Evolutionary conservation across 2,113 vertebrate genomes (phyloP), one percentile per base, ranked within the genome.

Genomic region (Chionomys nivalis): DNA sequence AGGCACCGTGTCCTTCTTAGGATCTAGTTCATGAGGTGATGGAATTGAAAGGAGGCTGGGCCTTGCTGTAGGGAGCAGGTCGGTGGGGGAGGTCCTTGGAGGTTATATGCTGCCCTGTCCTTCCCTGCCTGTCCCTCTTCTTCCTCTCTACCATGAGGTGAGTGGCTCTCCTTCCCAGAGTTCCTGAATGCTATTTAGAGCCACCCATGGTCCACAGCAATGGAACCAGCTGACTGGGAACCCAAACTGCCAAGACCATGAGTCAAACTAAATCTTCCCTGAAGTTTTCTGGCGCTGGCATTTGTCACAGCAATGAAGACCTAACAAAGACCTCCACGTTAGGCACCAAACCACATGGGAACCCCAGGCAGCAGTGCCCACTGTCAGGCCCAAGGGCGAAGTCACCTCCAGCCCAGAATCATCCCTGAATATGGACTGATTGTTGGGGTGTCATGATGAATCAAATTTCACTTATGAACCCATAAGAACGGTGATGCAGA

Each of bases 371-470:
- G 26, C 3, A 49, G n/a, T n/a, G 8, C 77, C 63, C 10, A 55
- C 23, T 0, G 11, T 0, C 26, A 13, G 66, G 19, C 16, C 76
- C 26, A 2, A 0, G 31, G 24, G 26, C 4, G 2, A 77, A 65
- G 76, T 75, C 4, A 1, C 44, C 86, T 61, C 31, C 68, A 26
- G n/a, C n/a, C 75, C 44, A 9, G 52, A 49, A 42, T 61, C 55
- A 16, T 10, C 49, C 63, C 39, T 52, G 13, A 36, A 21, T 12
- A 33, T 39, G 26, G 47, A 26, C 10, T 17, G 19, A 44, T 21
- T 13, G 8, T 11, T 61, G 47, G 19, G 55, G 21, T 79, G 19
- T 42, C 19, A 12, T 75, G 39, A 87, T n/a, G 11, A 49, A 44
- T 21, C n/a, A 33, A 31, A 8, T 17, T 55, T 76, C 6, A 79